phyloP scores from a whole-genome alignment of 64 coral and sea anemone genomes.

The Cladopsammia gracilis region DNA sequence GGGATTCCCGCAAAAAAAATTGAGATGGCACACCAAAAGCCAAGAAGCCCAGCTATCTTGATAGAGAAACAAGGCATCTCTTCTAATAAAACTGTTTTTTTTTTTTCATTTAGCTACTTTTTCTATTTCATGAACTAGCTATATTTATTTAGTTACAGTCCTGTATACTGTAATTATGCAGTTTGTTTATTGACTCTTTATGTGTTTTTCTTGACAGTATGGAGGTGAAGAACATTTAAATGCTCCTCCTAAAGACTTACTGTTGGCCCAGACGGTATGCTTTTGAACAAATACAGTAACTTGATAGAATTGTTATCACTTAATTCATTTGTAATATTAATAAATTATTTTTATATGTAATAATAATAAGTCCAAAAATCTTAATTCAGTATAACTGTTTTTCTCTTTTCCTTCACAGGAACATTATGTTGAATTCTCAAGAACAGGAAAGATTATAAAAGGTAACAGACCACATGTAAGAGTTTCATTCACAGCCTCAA shows the following conservation, averaged over 20 bases:
- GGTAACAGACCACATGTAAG: conserved; percentile 16
- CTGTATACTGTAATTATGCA: too few species aligned
- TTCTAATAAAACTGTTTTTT: too few species aligned
- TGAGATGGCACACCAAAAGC: too few species aligned
- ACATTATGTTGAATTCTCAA: conserved; percentile 97
- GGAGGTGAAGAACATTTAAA: conserved; percentile 96
- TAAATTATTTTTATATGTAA: too few species aligned
- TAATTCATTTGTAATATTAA: too few species aligned
- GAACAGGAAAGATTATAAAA: conserved; percentile 96
- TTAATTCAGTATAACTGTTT: not conserved
- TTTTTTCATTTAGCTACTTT: too few species aligned
- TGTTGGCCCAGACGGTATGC: conserved; percentile 94
- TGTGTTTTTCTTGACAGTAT: conserved; percentile 75
- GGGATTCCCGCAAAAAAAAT: too few species aligned
- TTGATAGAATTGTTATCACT: not conserved
- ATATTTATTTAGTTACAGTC: too few species aligned
- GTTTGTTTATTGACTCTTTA: not conserved
- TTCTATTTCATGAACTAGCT: too few species aligned
- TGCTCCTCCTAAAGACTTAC: conserved; percentile 86
- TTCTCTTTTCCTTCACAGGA: conserved; percentile 65
- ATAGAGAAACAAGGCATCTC: too few species aligned
- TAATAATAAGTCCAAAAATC: not conserved
- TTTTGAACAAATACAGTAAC: not conserved
- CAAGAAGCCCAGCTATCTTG: too few species aligned
- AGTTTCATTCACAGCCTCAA: too few species aligned